These are phyloP conservation scores for Forpus xanthops DNA, from an alignment of 2,797 vertebrate species.

Conservation along the genomic window DNA sequence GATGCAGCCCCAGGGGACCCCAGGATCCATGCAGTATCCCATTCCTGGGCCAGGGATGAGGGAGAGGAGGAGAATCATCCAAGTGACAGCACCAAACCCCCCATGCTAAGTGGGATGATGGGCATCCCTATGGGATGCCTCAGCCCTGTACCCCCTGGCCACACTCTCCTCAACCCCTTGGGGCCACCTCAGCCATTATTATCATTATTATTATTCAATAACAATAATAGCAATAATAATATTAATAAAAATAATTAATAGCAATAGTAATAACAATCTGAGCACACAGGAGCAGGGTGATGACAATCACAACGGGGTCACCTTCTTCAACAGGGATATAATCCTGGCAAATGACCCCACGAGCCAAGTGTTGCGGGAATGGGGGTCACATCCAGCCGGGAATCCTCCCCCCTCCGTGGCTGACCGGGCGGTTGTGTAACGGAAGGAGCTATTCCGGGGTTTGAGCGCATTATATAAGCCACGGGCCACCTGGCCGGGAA, in stretches of 20 bases:
- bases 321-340: neutral
- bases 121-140: neutral
- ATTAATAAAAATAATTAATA: neutral
- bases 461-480: conserved; percentile 64
- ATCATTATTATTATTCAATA: neutral
- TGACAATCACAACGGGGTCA: conserved; percentile 9
- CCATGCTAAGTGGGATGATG: neutral
- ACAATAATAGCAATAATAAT: neutral
- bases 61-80: neutral
- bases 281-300: neutral
- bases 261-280: neutral
- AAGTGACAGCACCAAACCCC: neutral
- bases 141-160: fast-evolving
- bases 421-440: conserved; percentile 48
- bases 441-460: conserved; percentile 48
- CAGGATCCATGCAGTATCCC: fast-evolving
- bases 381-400: neutral
- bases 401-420: neutral
- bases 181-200: neutral
- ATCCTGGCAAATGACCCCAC: fast-evolving
- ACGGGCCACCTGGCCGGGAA: conserved; percentile 41
- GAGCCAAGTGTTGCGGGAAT: fast-evolving
- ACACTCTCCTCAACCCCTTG: neutral
- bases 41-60: neutral
- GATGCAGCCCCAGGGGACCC: neutral